phyloP scores from a whole-genome alignment of 2,888 invertebrate genomes.

The Megastigmus dorsalis region DNA sequence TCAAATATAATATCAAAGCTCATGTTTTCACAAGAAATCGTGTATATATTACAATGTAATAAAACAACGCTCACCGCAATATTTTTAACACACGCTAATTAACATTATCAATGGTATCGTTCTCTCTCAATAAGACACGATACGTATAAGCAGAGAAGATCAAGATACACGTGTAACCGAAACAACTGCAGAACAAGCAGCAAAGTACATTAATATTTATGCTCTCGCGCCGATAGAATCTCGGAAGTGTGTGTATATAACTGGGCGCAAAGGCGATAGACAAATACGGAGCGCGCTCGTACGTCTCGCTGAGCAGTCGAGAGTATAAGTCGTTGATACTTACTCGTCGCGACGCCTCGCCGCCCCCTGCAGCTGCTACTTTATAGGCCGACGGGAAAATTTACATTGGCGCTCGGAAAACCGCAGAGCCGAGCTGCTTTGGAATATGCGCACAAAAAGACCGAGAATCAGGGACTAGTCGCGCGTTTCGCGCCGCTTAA shows the following conservation, averaged over 20 bases:
- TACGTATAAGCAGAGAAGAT: constrained; percentile 13
- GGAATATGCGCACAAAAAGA: constrained; percentile 46
- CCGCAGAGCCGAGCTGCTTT: neutral
- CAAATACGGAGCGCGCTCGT: constrained; percentile 56
- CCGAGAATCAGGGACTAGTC: constrained; percentile 43
- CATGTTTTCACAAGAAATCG: neutral
- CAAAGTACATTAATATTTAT: constrained; percentile 66
- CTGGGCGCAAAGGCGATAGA: constrained; percentile 60
- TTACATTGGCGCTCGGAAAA: constrained; percentile 41
- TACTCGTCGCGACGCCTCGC: constrained; percentile 8
- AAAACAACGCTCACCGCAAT: neutral
- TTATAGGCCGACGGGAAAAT: too few relatives aligned
- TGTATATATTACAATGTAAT: neutral
- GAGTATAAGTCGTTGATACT: neutral
- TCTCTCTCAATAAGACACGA: neutral
- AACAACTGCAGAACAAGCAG: neutral
- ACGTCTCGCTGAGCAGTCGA: neutral
- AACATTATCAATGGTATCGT: neutral
- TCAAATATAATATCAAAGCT: too few relatives aligned
- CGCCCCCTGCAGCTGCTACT: too few relatives aligned
- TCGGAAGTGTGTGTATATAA: constrained; percentile 57
- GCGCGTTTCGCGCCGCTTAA: constrained; percentile 28
- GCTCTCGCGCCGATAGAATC: constrained; percentile 64
- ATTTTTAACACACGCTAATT: neutral
- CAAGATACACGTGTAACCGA: too few relatives aligned